phyloP scores from a whole-genome alignment of 2,888 invertebrate genomes.

The Napeogenes sylphis region DNA sequence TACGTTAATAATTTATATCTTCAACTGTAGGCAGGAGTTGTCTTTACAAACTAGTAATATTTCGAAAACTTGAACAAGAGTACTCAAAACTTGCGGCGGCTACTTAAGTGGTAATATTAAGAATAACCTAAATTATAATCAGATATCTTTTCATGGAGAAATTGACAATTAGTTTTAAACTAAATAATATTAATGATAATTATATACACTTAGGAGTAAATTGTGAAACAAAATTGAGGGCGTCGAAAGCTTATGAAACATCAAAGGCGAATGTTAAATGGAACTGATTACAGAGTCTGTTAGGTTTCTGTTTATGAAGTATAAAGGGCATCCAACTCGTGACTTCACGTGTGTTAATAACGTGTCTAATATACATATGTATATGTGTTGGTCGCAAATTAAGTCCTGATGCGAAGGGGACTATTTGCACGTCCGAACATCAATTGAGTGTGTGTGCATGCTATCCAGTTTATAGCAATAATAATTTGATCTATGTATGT shows the following conservation, averaged over 20 bases:
- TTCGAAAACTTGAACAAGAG: slow-evolving; percentile 30
- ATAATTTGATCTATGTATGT: background rate
- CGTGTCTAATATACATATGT: slow-evolving; percentile 66
- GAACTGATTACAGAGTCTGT: slow-evolving; percentile 61
- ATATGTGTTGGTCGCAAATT: slow-evolving; percentile 64
- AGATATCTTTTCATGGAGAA: slow-evolving; percentile 17
- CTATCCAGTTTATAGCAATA: slow-evolving; percentile 10
- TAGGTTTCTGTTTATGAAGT: slow-evolving; percentile 64
- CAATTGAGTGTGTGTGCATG: slow-evolving; percentile 36
- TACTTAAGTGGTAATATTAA: slow-evolving; percentile 32
- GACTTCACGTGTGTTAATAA: slow-evolving; percentile 69
- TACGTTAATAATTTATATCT: slow-evolving; percentile 23
- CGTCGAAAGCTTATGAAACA: background rate
- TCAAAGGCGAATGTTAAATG: slow-evolving; percentile 43
- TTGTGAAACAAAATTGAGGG: background rate
- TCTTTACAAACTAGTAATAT: slow-evolving; percentile 32
- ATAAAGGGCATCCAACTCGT: slow-evolving; percentile 61
- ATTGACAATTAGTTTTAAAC: background rate
- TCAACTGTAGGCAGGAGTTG: slow-evolving; percentile 25
- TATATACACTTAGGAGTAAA: background rate
- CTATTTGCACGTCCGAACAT: slow-evolving; percentile 39
- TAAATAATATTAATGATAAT: background rate
- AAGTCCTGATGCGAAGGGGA: slow-evolving; percentile 54
- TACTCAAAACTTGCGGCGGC: slow-evolving; percentile 28
- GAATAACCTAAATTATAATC: slow-evolving; percentile 21